A percentile compares a stretch with the other conserved stretches of the same genome.
Conservation (phyloP, 2,113 vertebrate genomes). For the Stigmatopora argus region DNA sequence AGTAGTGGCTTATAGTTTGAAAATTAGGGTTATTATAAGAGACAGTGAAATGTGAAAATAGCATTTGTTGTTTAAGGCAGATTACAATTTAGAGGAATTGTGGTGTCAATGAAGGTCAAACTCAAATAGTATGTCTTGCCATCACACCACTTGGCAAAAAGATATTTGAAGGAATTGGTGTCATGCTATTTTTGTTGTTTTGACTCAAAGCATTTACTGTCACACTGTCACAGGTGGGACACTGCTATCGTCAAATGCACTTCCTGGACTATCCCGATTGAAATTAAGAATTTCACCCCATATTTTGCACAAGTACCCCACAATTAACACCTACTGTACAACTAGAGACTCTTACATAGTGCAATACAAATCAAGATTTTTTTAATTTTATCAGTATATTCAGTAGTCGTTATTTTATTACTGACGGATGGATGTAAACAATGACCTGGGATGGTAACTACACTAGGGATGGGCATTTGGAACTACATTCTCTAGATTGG, state of each 20-base stretch:
- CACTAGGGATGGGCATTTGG: background rate
- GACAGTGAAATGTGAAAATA: background rate
- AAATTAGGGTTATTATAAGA: background rate
- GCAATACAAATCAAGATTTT: slow-evolving; percentile 65
- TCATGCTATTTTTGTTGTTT: slow-evolving; percentile 26
- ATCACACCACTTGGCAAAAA: slow-evolving; percentile 9
- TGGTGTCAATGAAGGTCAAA: slow-evolving; percentile 1
- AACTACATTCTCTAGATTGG: background rate
- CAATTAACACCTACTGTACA: slow-evolving; percentile 53
- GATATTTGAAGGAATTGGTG: slow-evolving; percentile 10
- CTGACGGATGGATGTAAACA: slow-evolving; percentile 62
- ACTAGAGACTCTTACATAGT: slow-evolving; percentile 54
- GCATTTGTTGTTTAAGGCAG: background rate
- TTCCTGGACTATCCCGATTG: slow-evolving; percentile 65
- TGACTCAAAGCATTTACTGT: slow-evolving; percentile 50
- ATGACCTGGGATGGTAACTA: slow-evolving; percentile 37
- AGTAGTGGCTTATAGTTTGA: too few species aligned
- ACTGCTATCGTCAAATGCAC: slow-evolving; percentile 33
- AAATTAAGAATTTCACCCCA: slow-evolving; percentile 50
- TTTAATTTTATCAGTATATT: slow-evolving; percentile 37
- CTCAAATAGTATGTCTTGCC: background rate
- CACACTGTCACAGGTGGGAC: slow-evolving; percentile 10
- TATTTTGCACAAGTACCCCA: slow-evolving; percentile 58
- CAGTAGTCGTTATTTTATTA: slow-evolving; percentile 54
- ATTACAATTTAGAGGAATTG: background rate